These are phyloP conservation scores for Globicephala melas DNA, from an alignment of 2,113 vertebrate species.

Conservation along the genomic window DNA sequence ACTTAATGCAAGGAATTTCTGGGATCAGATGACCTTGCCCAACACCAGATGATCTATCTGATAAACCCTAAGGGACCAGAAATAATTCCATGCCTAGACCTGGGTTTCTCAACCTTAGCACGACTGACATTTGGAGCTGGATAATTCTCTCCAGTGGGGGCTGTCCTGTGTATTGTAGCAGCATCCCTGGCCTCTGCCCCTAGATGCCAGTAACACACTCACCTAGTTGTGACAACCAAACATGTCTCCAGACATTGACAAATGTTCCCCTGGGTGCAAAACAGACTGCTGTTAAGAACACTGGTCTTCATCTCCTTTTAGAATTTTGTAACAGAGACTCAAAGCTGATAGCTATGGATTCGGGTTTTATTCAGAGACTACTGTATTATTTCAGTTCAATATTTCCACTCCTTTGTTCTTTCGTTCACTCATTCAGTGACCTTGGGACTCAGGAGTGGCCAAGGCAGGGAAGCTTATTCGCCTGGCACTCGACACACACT, in stretches of 20 bases:
- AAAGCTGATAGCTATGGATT: not conserved
- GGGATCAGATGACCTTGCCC: not conserved
- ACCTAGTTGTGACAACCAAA: not conserved
- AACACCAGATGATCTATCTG: not conserved
- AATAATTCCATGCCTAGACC: not conserved
- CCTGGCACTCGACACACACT: not conserved
- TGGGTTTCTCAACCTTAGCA: not conserved
- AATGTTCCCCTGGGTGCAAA: not conserved
- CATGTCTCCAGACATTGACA: not conserved
- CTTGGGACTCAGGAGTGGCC: not conserved
- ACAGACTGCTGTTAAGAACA: not conserved
- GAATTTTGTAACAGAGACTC: not conserved
- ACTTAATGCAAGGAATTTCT: not conserved
- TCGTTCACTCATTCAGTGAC: not conserved
- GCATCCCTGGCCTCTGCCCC: not conserved
- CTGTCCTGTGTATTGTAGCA: rapidly evolving
- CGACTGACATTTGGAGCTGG: no score
- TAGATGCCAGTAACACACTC: not conserved
- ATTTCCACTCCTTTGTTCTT: not conserved
- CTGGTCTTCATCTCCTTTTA: not conserved
- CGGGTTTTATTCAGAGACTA: not conserved
- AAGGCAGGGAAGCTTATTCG: not conserved
- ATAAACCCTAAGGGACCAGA: not conserved
- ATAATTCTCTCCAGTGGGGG: not conserved
- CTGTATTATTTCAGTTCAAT: not conserved